Conservation (phyloP, 1,140 invertebrate genomes). For the Saccostrea echinata region DNA sequence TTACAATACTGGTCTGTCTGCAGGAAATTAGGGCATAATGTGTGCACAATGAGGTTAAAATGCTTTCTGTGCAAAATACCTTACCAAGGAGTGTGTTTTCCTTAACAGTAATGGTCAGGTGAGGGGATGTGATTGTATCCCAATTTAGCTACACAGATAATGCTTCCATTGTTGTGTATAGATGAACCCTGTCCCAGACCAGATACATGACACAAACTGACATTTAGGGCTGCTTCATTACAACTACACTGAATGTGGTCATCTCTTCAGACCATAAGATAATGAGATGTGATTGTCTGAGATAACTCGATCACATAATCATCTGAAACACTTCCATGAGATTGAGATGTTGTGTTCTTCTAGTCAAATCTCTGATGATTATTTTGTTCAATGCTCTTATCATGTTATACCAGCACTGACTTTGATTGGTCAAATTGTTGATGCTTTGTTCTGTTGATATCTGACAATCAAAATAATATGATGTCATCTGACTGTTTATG, state of each 20-base stretch:
- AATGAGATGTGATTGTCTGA: background rate
- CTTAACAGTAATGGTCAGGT: too few relatives aligned
- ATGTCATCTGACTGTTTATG: background rate
- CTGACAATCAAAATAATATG: background rate
- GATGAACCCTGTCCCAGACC: background rate
- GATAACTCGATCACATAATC: background rate
- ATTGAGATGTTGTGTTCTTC: slow-evolving; percentile 7
- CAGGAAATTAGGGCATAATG: too few relatives aligned
- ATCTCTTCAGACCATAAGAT: background rate
- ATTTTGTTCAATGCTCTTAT: background rate
- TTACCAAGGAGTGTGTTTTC: too few relatives aligned
- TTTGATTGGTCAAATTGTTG: background rate
- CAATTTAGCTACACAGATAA: background rate
- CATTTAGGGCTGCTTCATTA: background rate
- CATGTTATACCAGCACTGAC: background rate
- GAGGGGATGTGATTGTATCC: too few relatives aligned
- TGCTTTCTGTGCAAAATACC: too few relatives aligned
- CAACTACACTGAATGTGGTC: background rate
- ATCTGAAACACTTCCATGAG: background rate
- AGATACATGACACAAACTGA: background rate
- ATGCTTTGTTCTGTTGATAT: background rate
- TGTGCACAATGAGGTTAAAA: too few relatives aligned
- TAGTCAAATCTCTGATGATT: background rate
- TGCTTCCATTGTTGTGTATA: background rate
- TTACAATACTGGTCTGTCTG: too few relatives aligned